Evolutionary conservation across 64 coral and sea anemone genomes (phyloP), one percentile per base, ranked within the genome.

Genomic region (Porites lutea): DNA sequence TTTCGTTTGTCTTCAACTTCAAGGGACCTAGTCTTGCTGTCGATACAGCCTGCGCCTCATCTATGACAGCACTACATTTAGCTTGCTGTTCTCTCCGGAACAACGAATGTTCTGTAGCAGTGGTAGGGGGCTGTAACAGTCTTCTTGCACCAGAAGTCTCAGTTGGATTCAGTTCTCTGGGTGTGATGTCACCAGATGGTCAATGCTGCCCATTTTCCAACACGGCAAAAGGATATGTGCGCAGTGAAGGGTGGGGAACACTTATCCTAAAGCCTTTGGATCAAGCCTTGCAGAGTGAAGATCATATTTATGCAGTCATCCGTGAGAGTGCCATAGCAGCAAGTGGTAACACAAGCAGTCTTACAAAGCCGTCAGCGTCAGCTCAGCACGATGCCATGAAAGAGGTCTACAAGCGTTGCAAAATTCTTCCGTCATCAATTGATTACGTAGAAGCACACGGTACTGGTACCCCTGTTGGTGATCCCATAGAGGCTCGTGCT

Each of bases 391-490:
- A 53, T 18, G 61, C 71, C 14, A 86, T 86, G 60, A 16, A 86
- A 16, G 37, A 67, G 20, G 66, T 65, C 63, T 54, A 66, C n/a
- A 71, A 12, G n/a, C 59, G 59, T 15, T 61, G 27, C 67, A 86
- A 86, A 2, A 65, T 86, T 48, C 5, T 18, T 6, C 62, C 83
- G 8, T 69, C 43, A 13, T 60, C 63, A 37, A 71, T 86, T 49
- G 50, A 61, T 9, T 86, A 66, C 49, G 44, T 86, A 5, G 83
- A 86, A 71, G 83, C 83, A n/a, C 83, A 86, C 23, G 83, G 83
- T 48, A 86, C 83, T 19, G 83, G 83, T 16, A 86, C 83, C 5
- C 60, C 63, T 12, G 27, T 86, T 53, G 83, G 83, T 53, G 83
- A 86, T 49, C 60, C 22, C 51, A 71, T 86, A 69, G 83, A 86